phyloP scores from a whole-genome alignment of 1,140 invertebrate genomes.

The Drosophila nigromelanica region DNA sequence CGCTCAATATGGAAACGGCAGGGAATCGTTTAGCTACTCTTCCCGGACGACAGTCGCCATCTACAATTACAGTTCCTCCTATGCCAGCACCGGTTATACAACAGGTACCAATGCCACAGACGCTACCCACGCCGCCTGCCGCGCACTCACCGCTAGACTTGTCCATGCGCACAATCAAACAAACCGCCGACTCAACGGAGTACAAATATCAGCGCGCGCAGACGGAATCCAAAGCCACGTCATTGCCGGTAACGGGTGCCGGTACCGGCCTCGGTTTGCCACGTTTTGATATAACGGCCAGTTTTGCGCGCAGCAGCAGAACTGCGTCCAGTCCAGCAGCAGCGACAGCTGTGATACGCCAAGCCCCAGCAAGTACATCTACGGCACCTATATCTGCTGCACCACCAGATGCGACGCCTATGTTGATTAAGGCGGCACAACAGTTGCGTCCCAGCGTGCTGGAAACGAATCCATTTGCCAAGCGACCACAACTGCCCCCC shows the following conservation, averaged over 20 bases:
- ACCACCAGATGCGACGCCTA: constrained; percentile 1
- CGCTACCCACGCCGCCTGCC: constrained; percentile 17
- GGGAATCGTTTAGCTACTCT: constrained; percentile 2
- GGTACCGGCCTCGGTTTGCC: constrained; percentile 55
- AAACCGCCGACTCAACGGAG: constrained; percentile 92
- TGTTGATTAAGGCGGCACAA: constrained; percentile 40
- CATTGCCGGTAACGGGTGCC: constrained; percentile 58
- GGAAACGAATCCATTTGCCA: constrained; percentile 45
- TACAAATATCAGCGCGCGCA: constrained; percentile 86
- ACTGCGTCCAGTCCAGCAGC: not conserved
- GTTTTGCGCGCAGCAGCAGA: constrained; percentile 84
- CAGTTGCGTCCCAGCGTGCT: constrained; percentile 42
- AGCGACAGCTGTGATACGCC: constrained; percentile 9
- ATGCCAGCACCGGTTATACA: constrained; percentile 25
- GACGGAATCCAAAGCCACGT: constrained; percentile 44
- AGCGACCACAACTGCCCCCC: constrained; percentile 38
- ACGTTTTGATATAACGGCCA: constrained; percentile 87
- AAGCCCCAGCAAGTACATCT: not conserved
- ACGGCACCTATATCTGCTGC: not conserved
- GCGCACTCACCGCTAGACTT: constrained; percentile 90
- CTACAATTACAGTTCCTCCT: constrained; percentile 6
- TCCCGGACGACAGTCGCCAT: not conserved
- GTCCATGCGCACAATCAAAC: constrained; percentile 93
- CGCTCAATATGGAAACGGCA: constrained; percentile 67
- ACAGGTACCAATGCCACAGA: constrained; percentile 77